Base-by-base conservation (phyloP, 2,888 invertebrate genomes). In the Polyommatus iphigenia region DNA sequence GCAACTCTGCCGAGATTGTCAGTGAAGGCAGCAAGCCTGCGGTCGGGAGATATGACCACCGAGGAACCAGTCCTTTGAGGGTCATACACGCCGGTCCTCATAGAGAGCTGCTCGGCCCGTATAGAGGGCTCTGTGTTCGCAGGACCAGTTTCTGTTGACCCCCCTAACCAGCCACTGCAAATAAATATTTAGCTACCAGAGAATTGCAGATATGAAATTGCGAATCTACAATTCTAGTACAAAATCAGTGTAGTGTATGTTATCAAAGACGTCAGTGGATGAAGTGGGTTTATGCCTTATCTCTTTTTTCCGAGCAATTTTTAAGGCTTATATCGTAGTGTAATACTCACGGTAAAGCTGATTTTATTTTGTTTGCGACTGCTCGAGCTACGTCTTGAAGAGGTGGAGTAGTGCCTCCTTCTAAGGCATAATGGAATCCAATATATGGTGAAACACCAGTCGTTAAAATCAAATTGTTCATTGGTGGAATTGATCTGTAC, bases 301-400 rank as follows among this genome's bases (percentile, higher is more conserved):
- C 10, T 8, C 10, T 41, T 41, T 41, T 10, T 41, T 46, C 3
- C 13, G 0, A 13, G 8, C 3, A 10, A 46, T 46, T 13, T 46
- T 46, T 3, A 46, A 46, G 46, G 10, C 46, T 46, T 46, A 46
- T 46, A 10, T 46, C 46, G 13, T 10, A 67, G 29, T 15, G 0
- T 8, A 67, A 67, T 36, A 95, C 97, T 96, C 86, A 97, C 97
- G 97, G 97, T 82, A 97, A 91, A 72, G 96, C 96, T 75, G 96
- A 96, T 87, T 98, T 97, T 41, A 98, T 94, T 94, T 98, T 98
- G 86, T 96, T 97, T 1, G 98, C 98, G 76, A 99, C 97, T 78
- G 98, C 98, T 87, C 97, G 96, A 0, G 98, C 98, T n/a, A 99
- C 98, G 87, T 99, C 98, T 77, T 97, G 96, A 18, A 99, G 92